A percentile compares a stretch with the other conserved stretches of the same genome.
Conservation (phyloP, 2,113 vertebrate species). For the Chionodraco myersi region DNA sequence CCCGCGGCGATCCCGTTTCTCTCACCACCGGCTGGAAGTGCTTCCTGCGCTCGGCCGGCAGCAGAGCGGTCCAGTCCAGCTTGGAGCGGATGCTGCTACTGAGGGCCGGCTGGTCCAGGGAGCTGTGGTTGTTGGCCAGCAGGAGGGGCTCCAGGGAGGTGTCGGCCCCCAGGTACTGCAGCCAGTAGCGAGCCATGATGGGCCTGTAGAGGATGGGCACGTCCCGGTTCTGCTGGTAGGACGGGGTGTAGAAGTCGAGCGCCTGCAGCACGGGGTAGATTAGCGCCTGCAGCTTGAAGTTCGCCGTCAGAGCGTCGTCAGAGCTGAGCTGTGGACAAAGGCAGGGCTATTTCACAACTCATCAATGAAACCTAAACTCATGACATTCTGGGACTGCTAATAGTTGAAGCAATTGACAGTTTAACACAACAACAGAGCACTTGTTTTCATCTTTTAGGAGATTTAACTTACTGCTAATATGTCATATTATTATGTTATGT, state of each 20-base stretch:
- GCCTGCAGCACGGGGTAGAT: conserved; percentile 95
- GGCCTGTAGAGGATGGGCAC: conserved; percentile 89
- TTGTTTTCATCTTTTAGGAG: background rate
- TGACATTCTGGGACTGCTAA: too few species aligned
- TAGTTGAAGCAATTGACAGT: too few species aligned
- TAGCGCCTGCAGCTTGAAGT: conserved; percentile 91
- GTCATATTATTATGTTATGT: too few species aligned
- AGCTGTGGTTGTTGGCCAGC: conserved; percentile 92
- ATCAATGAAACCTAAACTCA: background rate
- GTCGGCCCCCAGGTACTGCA: conserved; percentile 90
- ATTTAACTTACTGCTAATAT: too few species aligned
- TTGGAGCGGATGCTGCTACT: conserved; percentile 74
- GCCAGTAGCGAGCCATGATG: conserved; percentile 91
- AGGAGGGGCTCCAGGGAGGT: conserved; percentile 83
- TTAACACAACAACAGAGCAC: too few species aligned
- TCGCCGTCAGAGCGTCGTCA: conserved; percentile 76
- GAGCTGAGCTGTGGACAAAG: conserved; percentile 83
- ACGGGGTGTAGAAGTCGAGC: conserved; percentile 94
- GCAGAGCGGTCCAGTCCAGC: conserved; percentile 88
- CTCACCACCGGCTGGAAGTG: conserved; percentile 85
- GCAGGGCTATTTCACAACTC: background rate
- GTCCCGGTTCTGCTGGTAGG: conserved; percentile 92
- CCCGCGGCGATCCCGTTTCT: conserved; percentile 76
- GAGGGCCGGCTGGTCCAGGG: conserved; percentile 84
- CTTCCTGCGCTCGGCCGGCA: conserved; percentile 85